Base-by-base conservation (phyloP, 1,140 invertebrate genomes). In the Drosophila prosaltans region DNA sequence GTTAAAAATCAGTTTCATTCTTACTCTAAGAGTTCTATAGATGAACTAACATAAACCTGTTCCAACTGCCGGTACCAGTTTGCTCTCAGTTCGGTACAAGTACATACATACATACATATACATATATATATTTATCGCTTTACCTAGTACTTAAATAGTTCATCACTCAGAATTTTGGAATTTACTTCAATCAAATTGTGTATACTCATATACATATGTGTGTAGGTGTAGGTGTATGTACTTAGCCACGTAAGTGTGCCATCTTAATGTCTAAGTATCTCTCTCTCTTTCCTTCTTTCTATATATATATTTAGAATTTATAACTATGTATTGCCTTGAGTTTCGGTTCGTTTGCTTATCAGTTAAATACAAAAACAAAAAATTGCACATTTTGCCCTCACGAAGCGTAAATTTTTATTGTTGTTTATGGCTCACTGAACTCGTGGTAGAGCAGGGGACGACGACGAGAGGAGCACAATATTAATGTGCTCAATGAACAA, bases 391-490 rank as follows among this genome's bases (percentile, higher is more conserved):
- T 69, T 36, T 69, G 41, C 61, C 28, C 41, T 28, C 4, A 30
- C 61, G n/a, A 45, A 24, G 41, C 61, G 28, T 48, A 45, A 57
- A 16, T 16, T 41, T 69, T 41, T 24, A 21, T 41, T 69, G 65
- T 60, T 70, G 59, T 36, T 76, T 60, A 76, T 65, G 76, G 73
- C 74, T 69, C 72, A 69, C 21, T 69, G 65, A 76, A 45, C 30
- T 64, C 28, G 28, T 43, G 26, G 16, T 8, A 6, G 16, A 63
- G 43, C 16, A 11, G 41, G 21, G 58, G 28, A n/a, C n/a, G 28
- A 30, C 2, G 39, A 40, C 28, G 45, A 30, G 24, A 39, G 30
- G 40, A 40, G 43, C 61, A 66, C 43, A 43, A 73, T 40, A 59
- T 65, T 68, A 74, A 74, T 61, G 63, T 61, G 58, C 30, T 51